These are phyloP conservation scores for Vimba vimba DNA, from an alignment of 2,113 vertebrate genomes.

Conservation along the genomic window DNA sequence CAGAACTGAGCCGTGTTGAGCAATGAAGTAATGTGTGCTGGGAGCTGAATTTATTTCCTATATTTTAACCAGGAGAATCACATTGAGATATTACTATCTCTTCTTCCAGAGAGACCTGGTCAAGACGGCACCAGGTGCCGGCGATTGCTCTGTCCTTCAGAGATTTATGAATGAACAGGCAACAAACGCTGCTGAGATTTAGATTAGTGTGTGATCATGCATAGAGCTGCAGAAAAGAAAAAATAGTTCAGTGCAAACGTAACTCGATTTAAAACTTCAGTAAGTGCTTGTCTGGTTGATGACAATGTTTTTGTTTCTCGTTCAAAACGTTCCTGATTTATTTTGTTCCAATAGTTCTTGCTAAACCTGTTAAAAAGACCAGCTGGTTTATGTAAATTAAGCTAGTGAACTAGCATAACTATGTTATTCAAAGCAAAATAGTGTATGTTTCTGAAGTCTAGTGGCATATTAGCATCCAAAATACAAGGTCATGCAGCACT, in stretches of 20 bases:
- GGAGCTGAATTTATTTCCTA: slow-evolving; percentile 52
- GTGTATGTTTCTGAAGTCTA: no score
- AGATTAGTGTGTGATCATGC: slow-evolving; percentile 46
- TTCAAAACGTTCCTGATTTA: background rate
- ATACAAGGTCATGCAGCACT: background rate
- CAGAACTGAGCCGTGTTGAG: slow-evolving; percentile 58
- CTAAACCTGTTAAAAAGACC: no score
- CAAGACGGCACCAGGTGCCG: slow-evolving; percentile 64
- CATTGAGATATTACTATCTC: no score
- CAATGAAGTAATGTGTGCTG: slow-evolving; percentile 67
- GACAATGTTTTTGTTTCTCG: background rate
- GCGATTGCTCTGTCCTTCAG: slow-evolving; percentile 62
- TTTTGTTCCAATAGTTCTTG: no score
- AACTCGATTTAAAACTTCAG: background rate
- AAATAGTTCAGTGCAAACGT: background rate
- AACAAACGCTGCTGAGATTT: slow-evolving; percentile 55
- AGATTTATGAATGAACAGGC: slow-evolving; percentile 74
- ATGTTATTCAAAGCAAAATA: background rate
- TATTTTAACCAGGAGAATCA: no score
- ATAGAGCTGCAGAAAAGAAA: background rate
- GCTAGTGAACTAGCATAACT: background rate
- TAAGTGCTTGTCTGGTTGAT: background rate
- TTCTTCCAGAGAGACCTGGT: no score
- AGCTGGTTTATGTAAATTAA: no score
- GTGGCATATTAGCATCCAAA: no score